Conservation (phyloP, 2,113 vertebrate species). For the Oostethus manadensis region DNA sequence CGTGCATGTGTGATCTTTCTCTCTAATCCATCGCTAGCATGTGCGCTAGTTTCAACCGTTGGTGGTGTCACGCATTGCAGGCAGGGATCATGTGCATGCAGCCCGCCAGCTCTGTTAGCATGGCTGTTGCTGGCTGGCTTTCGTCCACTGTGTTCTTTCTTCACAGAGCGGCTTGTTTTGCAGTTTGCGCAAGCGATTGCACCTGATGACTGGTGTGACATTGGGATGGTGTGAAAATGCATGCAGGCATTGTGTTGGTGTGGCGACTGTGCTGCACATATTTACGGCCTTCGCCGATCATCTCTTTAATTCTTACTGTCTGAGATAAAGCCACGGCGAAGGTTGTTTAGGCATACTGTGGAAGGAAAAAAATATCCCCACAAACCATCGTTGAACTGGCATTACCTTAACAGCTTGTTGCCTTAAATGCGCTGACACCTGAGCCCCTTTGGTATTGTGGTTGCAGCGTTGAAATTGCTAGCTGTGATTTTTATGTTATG, state of each 20-base stretch:
- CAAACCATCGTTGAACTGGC: neutral
- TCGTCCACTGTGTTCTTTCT: slow-evolving; percentile 8
- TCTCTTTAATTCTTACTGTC: neutral
- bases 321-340: slow-evolving; percentile 19
- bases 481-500: too few relatives aligned
- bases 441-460: neutral
- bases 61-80: slow-evolving; percentile 33
- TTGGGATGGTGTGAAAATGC: slow-evolving; percentile 22
- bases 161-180: slow-evolving; percentile 3
- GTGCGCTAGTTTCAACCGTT: slow-evolving; percentile 26
- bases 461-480: too few relatives aligned
- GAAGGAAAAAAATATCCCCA: neutral
- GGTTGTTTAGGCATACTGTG: slow-evolving; percentile 8
- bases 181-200: slow-evolving; percentile 12
- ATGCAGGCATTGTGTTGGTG: slow-evolving; percentile 19
- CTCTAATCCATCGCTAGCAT: slow-evolving; percentile 9
- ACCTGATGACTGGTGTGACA: slow-evolving; percentile 40
- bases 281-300: neutral
- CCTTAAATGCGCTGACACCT: too few relatives aligned
- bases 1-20: neutral
- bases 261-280: neutral
- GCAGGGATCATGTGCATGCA: slow-evolving; percentile 34
- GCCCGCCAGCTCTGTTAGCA: slow-evolving; percentile 47
- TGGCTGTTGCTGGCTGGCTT: slow-evolving; percentile 29
- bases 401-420: neutral